phyloP scores from a whole-genome alignment of 2,888 invertebrate species.

The Phytoseiulus persimilis region DNA sequence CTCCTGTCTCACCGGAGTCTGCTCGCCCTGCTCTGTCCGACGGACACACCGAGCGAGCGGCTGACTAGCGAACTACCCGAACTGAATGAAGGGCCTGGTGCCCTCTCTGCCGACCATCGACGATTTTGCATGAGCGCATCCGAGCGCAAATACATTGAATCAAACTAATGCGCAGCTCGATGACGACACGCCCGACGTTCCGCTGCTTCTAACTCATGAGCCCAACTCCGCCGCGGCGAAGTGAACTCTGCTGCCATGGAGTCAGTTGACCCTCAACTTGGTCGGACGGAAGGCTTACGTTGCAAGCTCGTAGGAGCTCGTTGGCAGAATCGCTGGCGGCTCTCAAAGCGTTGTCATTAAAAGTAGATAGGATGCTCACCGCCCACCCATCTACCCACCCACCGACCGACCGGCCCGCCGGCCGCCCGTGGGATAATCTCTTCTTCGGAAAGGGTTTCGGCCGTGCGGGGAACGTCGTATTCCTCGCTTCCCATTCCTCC shows the following conservation, averaged over 20 bases:
- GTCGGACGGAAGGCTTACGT: not conserved
- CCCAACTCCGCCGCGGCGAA: not conserved
- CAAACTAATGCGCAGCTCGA: not conserved
- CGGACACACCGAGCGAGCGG: too few species aligned
- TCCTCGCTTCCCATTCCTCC: not conserved
- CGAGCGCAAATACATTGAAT: not conserved
- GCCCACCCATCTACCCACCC: not conserved
- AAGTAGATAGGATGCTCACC: not conserved
- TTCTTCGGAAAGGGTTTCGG: not conserved
- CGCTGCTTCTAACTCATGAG: not conserved
- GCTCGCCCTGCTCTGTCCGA: not conserved
- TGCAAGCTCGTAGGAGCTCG: not conserved
- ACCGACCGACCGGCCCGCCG: not conserved
- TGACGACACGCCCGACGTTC: not conserved
- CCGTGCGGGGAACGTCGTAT: not conserved
- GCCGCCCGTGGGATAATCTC: not conserved
- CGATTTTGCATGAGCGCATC: not conserved
- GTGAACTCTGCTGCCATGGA: not conserved
- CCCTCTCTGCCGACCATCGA: not conserved
- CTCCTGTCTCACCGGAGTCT: not conserved
- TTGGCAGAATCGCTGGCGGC: not conserved
- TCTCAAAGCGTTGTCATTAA: not conserved
- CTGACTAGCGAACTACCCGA: not conserved
- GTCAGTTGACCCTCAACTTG: not conserved
- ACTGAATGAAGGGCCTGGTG: not conserved